A percentile compares a stretch with the other conserved stretches of the same genome.
phyloP scores from a whole-genome alignment of 2,797 vertebrate species.

The Cuniculus paca region DNA sequence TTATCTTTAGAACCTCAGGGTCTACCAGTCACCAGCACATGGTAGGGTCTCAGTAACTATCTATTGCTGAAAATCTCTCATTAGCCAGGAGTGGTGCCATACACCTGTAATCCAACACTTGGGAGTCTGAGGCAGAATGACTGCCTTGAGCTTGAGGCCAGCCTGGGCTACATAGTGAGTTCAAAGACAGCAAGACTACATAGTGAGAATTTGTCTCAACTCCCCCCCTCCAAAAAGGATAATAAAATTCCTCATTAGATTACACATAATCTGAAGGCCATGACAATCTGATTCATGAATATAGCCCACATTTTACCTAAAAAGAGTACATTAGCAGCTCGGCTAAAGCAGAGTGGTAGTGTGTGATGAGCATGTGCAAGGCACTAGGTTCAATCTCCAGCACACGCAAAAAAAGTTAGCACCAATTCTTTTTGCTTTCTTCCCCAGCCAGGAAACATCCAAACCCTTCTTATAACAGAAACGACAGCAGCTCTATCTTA shows the following conservation, averaged over 20 bases:
- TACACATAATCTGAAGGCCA: constrained; percentile 28
- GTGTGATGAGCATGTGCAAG: neutral
- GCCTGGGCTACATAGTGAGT: neutral
- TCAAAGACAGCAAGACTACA: neutral
- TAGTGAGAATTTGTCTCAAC: neutral
- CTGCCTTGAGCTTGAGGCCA: neutral
- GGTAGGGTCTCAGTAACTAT: neutral
- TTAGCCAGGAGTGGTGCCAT: neutral
- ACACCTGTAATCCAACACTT: neutral
- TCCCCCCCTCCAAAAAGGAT: neutral
- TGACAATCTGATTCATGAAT: neutral
- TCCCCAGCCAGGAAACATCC: neutral
- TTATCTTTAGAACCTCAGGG: neutral
- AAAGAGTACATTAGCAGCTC: neutral
- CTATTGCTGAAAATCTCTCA: neutral
- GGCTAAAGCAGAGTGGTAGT: neutral
- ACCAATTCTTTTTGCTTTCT: neutral
- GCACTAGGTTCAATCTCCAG: neutral
- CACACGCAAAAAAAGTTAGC: neutral
- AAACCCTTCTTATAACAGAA: neutral
- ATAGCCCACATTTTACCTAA: neutral
- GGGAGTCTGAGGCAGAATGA: neutral
- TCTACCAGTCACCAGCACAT: neutral
- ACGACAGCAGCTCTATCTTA: neutral
- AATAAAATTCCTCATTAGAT: neutral